Evolutionary conservation across 2,888 invertebrate genomes (phyloP).

Genomic region (Neoaliturus tenellus): DNA sequence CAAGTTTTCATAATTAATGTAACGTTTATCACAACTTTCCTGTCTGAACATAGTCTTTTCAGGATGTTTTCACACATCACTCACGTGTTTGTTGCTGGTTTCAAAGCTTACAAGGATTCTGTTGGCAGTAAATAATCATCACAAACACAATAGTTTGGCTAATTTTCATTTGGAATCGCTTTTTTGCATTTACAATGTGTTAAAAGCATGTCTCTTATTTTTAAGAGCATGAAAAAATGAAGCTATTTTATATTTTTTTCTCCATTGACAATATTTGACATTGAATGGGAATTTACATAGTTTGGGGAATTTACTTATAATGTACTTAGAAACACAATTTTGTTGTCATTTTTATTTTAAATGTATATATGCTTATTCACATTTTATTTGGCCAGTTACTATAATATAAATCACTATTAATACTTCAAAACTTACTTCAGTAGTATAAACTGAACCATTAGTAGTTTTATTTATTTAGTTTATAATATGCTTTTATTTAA

Average conservation of each 20-base stretch:
- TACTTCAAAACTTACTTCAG: no score
- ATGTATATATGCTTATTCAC: background rate
- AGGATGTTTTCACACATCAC: background rate
- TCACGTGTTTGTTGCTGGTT: slow-evolving; percentile 3
- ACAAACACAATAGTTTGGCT: background rate
- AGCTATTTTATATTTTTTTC: no score
- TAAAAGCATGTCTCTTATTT: background rate
- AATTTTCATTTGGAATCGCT: background rate
- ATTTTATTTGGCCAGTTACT: slow-evolving; percentile 1
- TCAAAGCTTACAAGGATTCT: slow-evolving; percentile 36
- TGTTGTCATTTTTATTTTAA: background rate
- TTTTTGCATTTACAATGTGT: background rate
- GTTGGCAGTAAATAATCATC: slow-evolving; percentile 40
- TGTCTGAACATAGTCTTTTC: background rate
- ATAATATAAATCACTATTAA: no score
- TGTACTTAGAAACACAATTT: background rate
- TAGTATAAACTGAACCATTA: no score
- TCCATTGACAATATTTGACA: no score
- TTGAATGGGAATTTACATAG: no score
- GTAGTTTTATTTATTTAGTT: no score
- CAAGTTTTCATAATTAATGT: no score
- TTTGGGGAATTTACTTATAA: background rate
- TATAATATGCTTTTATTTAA: no score
- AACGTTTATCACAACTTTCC: no score
- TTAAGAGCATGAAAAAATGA: slow-evolving; percentile 30